These are phyloP conservation scores for Peribatodes rhomboidaria DNA, from an alignment of 2,888 invertebrate genomes.

Conservation along the genomic window DNA sequence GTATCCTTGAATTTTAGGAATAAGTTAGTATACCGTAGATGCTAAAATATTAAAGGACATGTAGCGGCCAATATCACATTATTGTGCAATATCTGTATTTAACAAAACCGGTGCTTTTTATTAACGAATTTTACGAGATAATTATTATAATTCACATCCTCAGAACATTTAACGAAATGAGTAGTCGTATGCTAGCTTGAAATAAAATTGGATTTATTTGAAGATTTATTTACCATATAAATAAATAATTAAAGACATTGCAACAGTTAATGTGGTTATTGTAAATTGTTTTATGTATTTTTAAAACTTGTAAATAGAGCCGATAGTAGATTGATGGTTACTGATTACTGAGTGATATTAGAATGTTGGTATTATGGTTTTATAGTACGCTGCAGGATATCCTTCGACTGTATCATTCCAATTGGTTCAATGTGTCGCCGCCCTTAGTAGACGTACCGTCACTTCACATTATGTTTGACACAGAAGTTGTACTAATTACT, in stretches of 20 bases:
- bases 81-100: conserved; percentile 75
- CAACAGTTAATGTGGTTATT: conserved; percentile 53
- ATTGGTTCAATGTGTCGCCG: conserved; percentile 55
- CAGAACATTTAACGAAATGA: conserved; percentile 76
- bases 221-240: conserved; percentile 32
- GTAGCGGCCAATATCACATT: conserved; percentile 46
- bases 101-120: conserved; percentile 72
- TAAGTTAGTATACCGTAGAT: conserved; percentile 48
- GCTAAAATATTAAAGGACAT: conserved; percentile 45
- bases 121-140: conserved; percentile 54
- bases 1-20: conserved; percentile 61
- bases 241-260: conserved; percentile 45
- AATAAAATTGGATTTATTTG: conserved; percentile 35
- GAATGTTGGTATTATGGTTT: conserved; percentile 64
- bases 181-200: conserved; percentile 62
- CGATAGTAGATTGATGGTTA: conserved; percentile 63
- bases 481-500: neutral
- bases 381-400: conserved; percentile 54
- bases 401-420: conserved; percentile 75
- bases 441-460: conserved; percentile 45
- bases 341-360: conserved; percentile 67
- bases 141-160: conserved; percentile 64
- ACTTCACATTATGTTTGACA: neutral
- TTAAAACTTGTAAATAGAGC: conserved; percentile 70
- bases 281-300: conserved; percentile 62